Evolutionary conservation across 2,113 vertebrate genomes (phyloP).

Genomic region (human): GRCh38 chr16:72162001-72162500

Average conservation of each 20-base stretch:
- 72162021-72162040: not conserved
- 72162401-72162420: not conserved
- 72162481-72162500: constrained; percentile 30
- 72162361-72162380: not conserved
- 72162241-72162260: not conserved
- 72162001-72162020: not conserved
- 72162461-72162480: not conserved
- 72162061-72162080: not conserved
- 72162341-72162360: not conserved
- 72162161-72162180: not conserved
- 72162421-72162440: constrained; percentile 35
- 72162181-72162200: not conserved
- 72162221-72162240: not conserved
- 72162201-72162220: not conserved
- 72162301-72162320: not conserved
- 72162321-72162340: not conserved
- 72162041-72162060: not conserved
- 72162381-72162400: not conserved
- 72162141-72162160: not conserved
- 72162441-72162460: not conserved
- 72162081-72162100: constrained; percentile 10
- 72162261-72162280: not conserved
- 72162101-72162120: not conserved
- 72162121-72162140: not conserved
- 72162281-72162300: not conserved